phyloP scores from a whole-genome alignment of 2,888 invertebrate species.

The Amblyjoppa proteus region DNA sequence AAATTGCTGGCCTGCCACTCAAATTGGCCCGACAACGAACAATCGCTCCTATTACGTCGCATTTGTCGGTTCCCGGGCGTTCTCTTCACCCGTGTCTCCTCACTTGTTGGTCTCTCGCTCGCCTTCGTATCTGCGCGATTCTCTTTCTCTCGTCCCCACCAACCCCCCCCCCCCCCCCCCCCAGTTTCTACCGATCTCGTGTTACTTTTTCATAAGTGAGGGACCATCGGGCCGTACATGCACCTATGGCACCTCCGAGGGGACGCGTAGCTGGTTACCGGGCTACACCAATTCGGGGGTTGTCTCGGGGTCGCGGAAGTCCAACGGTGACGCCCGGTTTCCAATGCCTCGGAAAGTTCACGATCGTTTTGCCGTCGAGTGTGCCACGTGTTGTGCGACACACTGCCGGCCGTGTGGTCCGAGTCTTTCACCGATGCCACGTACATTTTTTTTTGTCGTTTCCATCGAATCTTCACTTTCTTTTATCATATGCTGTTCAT shows the following conservation, averaged over 20 bases:
- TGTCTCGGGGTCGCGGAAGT: conserved; percentile 62
- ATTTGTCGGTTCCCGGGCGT: conserved; percentile 79
- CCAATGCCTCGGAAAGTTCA: conserved; percentile 44
- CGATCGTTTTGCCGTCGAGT: conserved; percentile 58
- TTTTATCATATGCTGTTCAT: neutral
- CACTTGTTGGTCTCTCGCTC: conserved; percentile 67
- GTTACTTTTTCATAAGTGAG: conserved; percentile 69
- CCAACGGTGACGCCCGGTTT: conserved; percentile 55
- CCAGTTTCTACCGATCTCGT: conserved; percentile 54
- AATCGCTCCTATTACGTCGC: conserved; percentile 84
- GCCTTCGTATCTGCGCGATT: conserved; percentile 7
- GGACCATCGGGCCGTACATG: conserved; percentile 42
- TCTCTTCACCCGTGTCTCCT: conserved; percentile 67
- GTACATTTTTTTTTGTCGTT: too few species aligned
- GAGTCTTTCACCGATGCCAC: neutral
- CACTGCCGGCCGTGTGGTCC: conserved; percentile 22
- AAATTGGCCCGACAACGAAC: conserved; percentile 84
- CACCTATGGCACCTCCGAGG: conserved; percentile 6
- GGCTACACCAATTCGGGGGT: conserved; percentile 60
- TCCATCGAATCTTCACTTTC: too few species aligned
- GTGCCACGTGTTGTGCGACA: conserved; percentile 40
- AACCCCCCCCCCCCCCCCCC: conserved; percentile 31
- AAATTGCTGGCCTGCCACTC: conserved; percentile 84
- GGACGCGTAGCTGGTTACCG: conserved; percentile 24
- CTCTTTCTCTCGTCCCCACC: conserved; percentile 49